Evolutionary conservation across 2,113 vertebrate species (phyloP).

Genomic region (Oplegnathus fasciatus): DNA sequence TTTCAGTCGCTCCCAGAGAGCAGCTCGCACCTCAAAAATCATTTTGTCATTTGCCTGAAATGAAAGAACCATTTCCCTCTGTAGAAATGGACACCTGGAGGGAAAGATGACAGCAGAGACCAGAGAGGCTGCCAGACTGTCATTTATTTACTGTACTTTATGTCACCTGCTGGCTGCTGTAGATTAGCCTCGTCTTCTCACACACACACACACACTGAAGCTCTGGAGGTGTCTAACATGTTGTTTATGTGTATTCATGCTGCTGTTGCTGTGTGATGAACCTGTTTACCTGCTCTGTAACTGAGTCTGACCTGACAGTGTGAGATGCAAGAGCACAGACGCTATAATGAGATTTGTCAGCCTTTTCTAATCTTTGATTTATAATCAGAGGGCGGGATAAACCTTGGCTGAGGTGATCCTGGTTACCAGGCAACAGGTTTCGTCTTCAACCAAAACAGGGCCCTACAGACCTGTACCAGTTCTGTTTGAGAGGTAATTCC

Average conservation of each 20-base stretch:
- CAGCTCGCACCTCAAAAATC: not conserved
- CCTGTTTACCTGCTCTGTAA: not conserved
- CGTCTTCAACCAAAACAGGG: not conserved
- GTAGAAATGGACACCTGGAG: not conserved
- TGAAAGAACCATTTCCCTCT: not conserved
- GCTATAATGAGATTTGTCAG: slow-evolving; percentile 10
- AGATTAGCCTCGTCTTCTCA: not conserved
- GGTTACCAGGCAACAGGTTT: slow-evolving; percentile 51
- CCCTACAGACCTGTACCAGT: not conserved
- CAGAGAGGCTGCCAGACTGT: not conserved
- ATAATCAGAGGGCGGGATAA: not conserved
- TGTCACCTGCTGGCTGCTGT: slow-evolving; percentile 4
- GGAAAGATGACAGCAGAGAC: not conserved
- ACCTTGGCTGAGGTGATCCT: not conserved
- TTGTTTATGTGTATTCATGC: not conserved
- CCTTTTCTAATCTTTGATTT: slow-evolving; percentile 50
- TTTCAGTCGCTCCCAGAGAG: not conserved
- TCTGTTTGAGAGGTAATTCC: too few relatives aligned
- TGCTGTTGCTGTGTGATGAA: not conserved
- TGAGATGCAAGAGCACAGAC: not conserved
- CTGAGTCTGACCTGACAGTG: too few relatives aligned
- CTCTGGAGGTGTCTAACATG: not conserved
- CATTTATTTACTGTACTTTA: not conserved
- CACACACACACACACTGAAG: not conserved
- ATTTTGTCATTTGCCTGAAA: not conserved